Conservation (phyloP, 2,113 vertebrate genomes). For the Cryptomyrus ogoouensis region DNA sequence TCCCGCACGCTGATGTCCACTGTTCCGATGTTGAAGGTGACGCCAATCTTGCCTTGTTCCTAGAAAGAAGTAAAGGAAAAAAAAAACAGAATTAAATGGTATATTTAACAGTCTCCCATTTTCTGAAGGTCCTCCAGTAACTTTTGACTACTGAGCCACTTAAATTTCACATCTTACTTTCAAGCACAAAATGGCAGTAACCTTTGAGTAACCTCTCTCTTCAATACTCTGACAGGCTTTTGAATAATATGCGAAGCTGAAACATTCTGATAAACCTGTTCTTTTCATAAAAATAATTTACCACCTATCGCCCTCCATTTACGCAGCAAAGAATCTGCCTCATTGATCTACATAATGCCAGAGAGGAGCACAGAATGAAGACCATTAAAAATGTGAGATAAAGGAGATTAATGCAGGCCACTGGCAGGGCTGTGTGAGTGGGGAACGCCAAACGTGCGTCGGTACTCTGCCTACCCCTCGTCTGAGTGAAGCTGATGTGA, state of each 20-base stretch:
- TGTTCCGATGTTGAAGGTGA: conserved; percentile 94
- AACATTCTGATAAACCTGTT: conserved; percentile 38
- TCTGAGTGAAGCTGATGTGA: neutral
- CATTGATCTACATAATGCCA: conserved; percentile 46
- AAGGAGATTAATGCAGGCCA: conserved; percentile 36
- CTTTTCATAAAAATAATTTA: conserved; percentile 49
- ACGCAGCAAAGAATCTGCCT: conserved; percentile 33
- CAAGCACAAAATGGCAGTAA: neutral
- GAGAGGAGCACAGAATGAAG: conserved; percentile 49
- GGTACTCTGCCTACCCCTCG: neutral
- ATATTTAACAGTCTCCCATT: neutral
- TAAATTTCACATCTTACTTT: conserved; percentile 8
- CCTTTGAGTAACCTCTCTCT: conserved; percentile 1
- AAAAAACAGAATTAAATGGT: neutral
- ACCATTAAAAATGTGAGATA: conserved; percentile 35
- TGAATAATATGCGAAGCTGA: conserved; percentile 21
- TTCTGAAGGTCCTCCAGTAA: neutral
- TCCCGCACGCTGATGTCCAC: conserved; percentile 94
- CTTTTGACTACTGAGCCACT: neutral
- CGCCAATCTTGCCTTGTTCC: conserved; percentile 92
- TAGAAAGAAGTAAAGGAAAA: conserved; percentile 45
- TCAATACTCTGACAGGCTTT: conserved; percentile 3
- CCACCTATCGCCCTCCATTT: conserved; percentile 32
- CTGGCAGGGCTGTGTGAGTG: neutral
- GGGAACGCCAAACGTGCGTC: neutral